phyloP scores from a whole-genome alignment of 2,888 invertebrate genomes.

The Athalia circularis region DNA sequence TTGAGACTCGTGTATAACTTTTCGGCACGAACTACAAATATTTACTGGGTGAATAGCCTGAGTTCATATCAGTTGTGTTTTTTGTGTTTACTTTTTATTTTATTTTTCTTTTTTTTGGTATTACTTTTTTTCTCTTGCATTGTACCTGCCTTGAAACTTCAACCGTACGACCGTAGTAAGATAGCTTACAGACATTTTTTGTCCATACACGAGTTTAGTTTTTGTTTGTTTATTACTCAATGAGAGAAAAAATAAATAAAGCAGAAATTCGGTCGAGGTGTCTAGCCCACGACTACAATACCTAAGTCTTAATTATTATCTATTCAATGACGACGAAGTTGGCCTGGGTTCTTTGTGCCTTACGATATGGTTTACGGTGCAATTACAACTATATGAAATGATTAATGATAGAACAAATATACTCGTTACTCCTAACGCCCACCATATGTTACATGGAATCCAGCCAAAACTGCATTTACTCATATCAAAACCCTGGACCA shows the following conservation, averaged over 20 bases:
- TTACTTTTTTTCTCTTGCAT: neutral
- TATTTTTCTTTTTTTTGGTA: neutral
- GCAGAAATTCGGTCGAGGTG: no score
- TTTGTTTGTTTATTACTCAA: no score
- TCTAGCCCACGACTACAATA: neutral
- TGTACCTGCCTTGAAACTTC: neutral
- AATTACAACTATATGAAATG: slow-evolving; percentile 35
- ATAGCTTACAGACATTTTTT: no score
- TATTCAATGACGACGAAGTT: slow-evolving; percentile 17
- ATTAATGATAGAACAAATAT: slow-evolving; percentile 41
- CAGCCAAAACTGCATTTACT: slow-evolving; percentile 44
- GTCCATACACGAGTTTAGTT: no score
- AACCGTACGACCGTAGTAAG: neutral
- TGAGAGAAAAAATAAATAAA: no score
- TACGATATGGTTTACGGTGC: neutral
- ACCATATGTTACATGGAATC: slow-evolving; percentile 25
- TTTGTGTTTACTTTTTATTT: neutral
- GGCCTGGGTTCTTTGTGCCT: neutral
- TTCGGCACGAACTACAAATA: neutral
- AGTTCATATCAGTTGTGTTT: neutral
- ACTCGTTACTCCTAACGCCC: slow-evolving; percentile 36
- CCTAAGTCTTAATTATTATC: neutral
- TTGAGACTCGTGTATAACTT: neutral
- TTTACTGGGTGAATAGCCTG: neutral
- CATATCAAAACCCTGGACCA: neutral